A percentile compares a stretch with the other conserved stretches of the same genome.
Conservation (phyloP, 1,140 invertebrate genomes). For the Polyergus mexicanus region DNA sequence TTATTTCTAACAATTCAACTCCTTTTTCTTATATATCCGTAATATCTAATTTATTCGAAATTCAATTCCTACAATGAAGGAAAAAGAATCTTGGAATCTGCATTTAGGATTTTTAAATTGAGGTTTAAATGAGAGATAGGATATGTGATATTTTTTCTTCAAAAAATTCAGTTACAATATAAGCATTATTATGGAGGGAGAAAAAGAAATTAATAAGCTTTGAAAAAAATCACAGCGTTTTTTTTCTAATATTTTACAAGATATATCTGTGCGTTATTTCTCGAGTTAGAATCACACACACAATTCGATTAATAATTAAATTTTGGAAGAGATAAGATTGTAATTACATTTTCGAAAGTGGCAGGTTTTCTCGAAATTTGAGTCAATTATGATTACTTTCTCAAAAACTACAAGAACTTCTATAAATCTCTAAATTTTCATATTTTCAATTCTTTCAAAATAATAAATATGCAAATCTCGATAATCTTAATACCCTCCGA, state of each 20-base stretch:
- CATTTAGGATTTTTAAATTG: slow-evolving; percentile 10
- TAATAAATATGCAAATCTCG: background rate
- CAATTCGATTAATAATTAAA: background rate
- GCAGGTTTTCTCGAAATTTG: background rate
- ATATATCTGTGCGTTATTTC: background rate
- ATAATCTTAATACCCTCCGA: background rate
- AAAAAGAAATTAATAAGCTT: background rate
- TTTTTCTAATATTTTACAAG: slow-evolving; percentile 3
- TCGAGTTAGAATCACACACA: background rate
- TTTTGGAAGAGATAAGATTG: slow-evolving; percentile 4
- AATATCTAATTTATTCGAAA: slow-evolving; percentile 31
- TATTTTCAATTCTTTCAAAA: background rate
- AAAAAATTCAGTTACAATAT: background rate
- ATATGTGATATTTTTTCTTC: background rate
- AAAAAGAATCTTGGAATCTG: background rate
- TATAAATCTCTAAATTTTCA: slow-evolving; percentile 16
- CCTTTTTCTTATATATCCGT: background rate
- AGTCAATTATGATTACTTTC: background rate
- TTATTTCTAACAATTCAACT: slow-evolving; percentile 40
- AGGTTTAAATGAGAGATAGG: background rate
- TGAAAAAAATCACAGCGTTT: background rate
- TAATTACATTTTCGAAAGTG: background rate
- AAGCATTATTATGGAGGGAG: background rate
- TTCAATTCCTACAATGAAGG: slow-evolving; percentile 66
- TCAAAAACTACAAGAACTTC: background rate